Conservation (phyloP, 2,888 invertebrate species). For the Hypomecis atomaria region DNA sequence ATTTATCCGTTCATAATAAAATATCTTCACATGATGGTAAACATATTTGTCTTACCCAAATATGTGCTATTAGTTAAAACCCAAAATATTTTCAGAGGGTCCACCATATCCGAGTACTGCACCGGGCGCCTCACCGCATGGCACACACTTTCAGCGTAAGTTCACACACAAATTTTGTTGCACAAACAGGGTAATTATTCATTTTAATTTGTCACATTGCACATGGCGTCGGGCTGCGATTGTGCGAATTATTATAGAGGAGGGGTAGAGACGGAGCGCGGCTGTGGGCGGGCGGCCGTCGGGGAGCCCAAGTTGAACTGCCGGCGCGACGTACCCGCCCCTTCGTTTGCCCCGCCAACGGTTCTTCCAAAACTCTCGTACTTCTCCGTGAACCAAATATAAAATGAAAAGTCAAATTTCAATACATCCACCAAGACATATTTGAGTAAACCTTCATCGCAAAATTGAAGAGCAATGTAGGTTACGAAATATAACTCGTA, state of each 20-base stretch:
- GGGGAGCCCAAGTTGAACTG: constrained; percentile 76
- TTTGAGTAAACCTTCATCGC: too few relatives aligned
- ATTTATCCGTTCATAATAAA: constrained; percentile 48
- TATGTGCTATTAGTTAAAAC: constrained; percentile 93
- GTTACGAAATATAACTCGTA: neutral
- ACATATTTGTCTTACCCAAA: constrained; percentile 82
- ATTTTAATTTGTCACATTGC: constrained; percentile 59
- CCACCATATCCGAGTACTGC: constrained; percentile 87
- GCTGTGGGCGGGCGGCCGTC: constrained; percentile 65
- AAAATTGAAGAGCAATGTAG: neutral
- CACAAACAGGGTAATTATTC: constrained; percentile 50
- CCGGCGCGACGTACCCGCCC: constrained; percentile 70
- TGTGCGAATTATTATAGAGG: constrained; percentile 53
- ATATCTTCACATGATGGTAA: constrained; percentile 4
- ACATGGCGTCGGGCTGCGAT: constrained; percentile 52
- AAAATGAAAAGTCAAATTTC: constrained; percentile 8
- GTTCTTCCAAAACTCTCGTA: constrained; percentile 65
- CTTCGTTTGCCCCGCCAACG: constrained; percentile 72
- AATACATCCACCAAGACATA: too few relatives aligned
- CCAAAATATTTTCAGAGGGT: constrained; percentile 93
- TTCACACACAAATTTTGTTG: constrained; percentile 49
- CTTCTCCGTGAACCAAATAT: constrained; percentile 51
- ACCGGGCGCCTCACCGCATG: constrained; percentile 78
- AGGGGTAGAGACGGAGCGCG: constrained; percentile 43
- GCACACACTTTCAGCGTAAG: constrained; percentile 66